These are phyloP conservation scores for Cephalopholis sonnerati DNA, from an alignment of 2,113 vertebrate species.

Conservation along the genomic window DNA sequence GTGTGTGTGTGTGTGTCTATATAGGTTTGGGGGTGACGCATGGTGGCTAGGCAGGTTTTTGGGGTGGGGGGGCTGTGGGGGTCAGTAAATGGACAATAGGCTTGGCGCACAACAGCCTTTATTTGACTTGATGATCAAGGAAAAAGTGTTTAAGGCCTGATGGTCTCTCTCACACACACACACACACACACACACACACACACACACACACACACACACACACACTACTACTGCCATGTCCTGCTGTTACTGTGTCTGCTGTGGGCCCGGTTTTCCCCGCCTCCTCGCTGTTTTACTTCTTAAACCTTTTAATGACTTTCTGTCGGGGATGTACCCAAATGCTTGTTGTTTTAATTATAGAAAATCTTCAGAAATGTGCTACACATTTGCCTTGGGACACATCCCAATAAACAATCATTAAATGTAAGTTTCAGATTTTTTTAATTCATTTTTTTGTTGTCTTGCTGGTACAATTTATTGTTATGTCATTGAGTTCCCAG, in stretches of 20 bases:
- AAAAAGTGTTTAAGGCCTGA: constrained; percentile 39
- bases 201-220: constrained; percentile 33
- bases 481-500: too few relatives aligned
- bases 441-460: not conserved
- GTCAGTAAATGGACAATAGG: constrained; percentile 55
- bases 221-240: constrained; percentile 11
- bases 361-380: not conserved
- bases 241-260: constrained; percentile 49
- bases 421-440: not conserved
- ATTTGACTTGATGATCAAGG: constrained; percentile 61
- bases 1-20: constrained; percentile 14
- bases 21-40: not conserved
- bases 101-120: constrained; percentile 42
- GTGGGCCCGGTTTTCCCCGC: not conserved
- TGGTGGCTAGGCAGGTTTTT: constrained; percentile 24
- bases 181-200: constrained; percentile 25
- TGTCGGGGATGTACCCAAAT: not conserved
- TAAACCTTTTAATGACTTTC: constrained; percentile 22
- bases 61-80: not conserved
- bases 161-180: constrained; percentile 21
- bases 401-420: not conserved
- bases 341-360: not conserved
- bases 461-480: too few relatives aligned
- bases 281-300: not conserved
- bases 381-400: not conserved